Evolutionary conservation across 2,888 invertebrate genomes (phyloP).

Genomic region (Elaeidobius kamerunicus): DNA sequence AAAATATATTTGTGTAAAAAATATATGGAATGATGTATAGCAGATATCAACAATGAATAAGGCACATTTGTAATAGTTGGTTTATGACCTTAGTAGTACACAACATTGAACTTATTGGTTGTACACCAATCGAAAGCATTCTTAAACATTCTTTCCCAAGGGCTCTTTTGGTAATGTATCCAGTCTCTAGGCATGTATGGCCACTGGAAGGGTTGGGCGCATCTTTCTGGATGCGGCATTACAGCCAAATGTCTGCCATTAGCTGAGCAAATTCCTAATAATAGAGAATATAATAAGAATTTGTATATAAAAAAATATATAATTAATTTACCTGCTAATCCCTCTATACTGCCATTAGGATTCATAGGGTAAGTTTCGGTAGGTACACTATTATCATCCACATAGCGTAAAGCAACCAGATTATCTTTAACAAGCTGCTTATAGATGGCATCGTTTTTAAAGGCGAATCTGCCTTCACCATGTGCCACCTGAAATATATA

Average conservation of each 20-base stretch:
- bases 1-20: no score
- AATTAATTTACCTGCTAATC: conserved; percentile 44
- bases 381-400: conserved; percentile 71
- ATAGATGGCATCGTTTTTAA: conserved; percentile 54
- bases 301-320: background rate
- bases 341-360: conserved; percentile 86
- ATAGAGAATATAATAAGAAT: no score
- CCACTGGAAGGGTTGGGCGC: conserved; percentile 84
- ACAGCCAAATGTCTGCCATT: conserved; percentile 94
- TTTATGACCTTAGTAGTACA: conserved; percentile 40
- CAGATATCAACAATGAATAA: no score
- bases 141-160: conserved; percentile 90
- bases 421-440: conserved; percentile 54
- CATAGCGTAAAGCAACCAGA: conserved; percentile 78
- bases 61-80: no score
- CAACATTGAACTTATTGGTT: conserved; percentile 35
- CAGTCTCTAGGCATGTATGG: conserved; percentile 62
- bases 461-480: conserved; percentile 84
- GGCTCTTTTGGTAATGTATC: conserved; percentile 61
- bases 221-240: conserved; percentile 99
- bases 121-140: conserved; percentile 78
- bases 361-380: conserved; percentile 90
- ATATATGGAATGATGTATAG: no score
- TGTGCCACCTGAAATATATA: conserved; percentile 63
- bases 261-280: conserved; percentile 69